Conservation (phyloP, 2,888 invertebrate species). For the Tenthredo scrophulariae region DNA sequence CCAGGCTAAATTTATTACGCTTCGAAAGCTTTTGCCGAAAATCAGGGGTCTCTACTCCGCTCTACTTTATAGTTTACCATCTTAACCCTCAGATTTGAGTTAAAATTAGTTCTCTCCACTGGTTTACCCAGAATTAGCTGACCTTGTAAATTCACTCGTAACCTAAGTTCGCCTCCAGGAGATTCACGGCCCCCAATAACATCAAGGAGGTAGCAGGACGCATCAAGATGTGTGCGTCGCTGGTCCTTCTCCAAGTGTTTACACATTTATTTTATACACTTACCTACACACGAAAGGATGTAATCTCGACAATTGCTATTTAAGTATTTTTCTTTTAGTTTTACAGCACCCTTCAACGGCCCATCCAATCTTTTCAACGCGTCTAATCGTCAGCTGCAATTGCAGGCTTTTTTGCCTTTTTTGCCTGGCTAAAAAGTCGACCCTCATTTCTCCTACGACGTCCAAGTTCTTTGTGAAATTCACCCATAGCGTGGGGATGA, state of each 20-base stretch:
- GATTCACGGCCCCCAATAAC: conserved; percentile 15
- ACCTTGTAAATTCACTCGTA: conserved; percentile 45
- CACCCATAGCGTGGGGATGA: background rate
- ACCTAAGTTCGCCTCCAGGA: conserved; percentile 28
- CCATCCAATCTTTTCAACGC: conserved; percentile 41
- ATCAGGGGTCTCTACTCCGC: background rate
- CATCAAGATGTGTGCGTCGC: background rate
- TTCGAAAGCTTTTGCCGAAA: conserved; percentile 42
- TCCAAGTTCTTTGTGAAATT: background rate
- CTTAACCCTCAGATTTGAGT: conserved; percentile 43
- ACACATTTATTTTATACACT: background rate
- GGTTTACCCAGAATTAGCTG: conserved; percentile 44
- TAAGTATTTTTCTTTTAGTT: conserved; percentile 2
- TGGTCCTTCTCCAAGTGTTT: background rate
- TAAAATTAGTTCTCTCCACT: conserved; percentile 33
- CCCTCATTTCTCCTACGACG: background rate
- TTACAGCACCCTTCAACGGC: conserved; percentile 23
- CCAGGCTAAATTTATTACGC: conserved; percentile 15
- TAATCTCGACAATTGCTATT: conserved; percentile 43
- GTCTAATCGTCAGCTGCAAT: conserved; percentile 41
- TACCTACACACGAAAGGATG: background rate
- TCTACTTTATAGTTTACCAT: conserved; percentile 39
- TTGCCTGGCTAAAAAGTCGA: background rate
- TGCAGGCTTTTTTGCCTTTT: conserved; percentile 20
- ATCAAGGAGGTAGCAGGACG: background rate